A percentile compares a stretch with the other conserved stretches of the same genome.
These are phyloP conservation scores for Drosophila demipolita DNA, from an alignment of 2,888 invertebrate species.

Conservation along the genomic window DNA sequence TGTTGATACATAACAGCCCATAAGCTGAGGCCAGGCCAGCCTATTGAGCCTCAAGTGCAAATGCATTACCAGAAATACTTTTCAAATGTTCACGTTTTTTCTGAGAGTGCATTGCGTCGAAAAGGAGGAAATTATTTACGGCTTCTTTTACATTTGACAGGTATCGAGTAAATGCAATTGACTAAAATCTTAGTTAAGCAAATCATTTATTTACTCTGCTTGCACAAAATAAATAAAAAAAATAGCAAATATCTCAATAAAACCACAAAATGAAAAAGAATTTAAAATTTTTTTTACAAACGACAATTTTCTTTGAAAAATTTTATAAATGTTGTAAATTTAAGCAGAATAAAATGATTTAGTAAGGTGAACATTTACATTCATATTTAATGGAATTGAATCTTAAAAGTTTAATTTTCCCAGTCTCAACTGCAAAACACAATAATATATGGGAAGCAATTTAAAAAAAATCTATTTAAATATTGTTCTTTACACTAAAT, in stretches of 20 bases:
- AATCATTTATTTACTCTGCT: background rate
- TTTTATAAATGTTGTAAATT: background rate
- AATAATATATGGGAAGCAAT: background rate
- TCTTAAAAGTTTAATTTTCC: background rate
- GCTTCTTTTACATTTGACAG: slow-evolving; percentile 15
- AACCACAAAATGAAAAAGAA: background rate
- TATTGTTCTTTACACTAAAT: too few relatives aligned
- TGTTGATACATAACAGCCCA: slow-evolving; percentile 63
- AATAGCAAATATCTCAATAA: background rate
- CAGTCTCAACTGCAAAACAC: background rate
- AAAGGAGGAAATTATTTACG: background rate
- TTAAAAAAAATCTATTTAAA: too few relatives aligned
- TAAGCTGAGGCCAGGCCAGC: slow-evolving; percentile 19
- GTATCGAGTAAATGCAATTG: slow-evolving; percentile 24
- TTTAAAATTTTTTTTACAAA: slow-evolving; percentile 15
- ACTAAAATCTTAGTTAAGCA: slow-evolving; percentile 24
- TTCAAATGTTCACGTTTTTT: slow-evolving; percentile 7
- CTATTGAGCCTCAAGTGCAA: slow-evolving; percentile 31
- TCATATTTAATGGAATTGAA: background rate
- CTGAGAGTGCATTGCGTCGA: slow-evolving; percentile 25
- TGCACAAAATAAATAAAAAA: slow-evolving; percentile 6
- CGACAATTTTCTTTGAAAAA: background rate
- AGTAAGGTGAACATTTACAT: background rate
- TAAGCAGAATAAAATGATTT: background rate
- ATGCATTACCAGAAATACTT: slow-evolving; percentile 12